phyloP scores from a whole-genome alignment of 1,140 invertebrate genomes.

The Heterodera schachtii region DNA sequence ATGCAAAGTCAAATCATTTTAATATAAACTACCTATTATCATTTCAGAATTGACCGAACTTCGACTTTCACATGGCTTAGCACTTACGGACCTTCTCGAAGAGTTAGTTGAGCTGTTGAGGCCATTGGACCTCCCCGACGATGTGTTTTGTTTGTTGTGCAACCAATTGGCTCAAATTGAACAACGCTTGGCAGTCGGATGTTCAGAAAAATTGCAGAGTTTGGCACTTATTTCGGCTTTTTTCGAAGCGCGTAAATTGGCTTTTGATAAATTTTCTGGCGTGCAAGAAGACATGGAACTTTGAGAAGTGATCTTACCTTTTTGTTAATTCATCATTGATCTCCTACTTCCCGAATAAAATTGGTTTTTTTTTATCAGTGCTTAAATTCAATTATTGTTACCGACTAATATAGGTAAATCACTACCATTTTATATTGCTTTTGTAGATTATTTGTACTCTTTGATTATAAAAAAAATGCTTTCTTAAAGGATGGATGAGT shows the following conservation, averaged over 20 bases:
- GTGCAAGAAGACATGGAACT: slow-evolving; percentile 7
- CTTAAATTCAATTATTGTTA: background rate
- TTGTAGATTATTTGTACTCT: no score
- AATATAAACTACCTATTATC: slow-evolving; percentile 13
- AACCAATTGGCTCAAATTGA: slow-evolving; percentile 51
- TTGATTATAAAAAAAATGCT: no score
- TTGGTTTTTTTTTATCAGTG: background rate
- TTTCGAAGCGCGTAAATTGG: slow-evolving; percentile 32
- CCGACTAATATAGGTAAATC: no score
- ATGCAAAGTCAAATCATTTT: no score
- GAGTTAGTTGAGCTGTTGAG: slow-evolving; percentile 51
- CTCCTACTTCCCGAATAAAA: no score
- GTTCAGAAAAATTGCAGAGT: slow-evolving; percentile 54
- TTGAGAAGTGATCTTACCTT: no score
- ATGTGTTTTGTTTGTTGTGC: slow-evolving; percentile 37
- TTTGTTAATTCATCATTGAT: no score
- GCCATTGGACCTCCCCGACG: slow-evolving; percentile 44
- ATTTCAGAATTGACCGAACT: slow-evolving; percentile 51
- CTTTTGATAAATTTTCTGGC: slow-evolving; percentile 31
- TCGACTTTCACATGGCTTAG: slow-evolving; percentile 44
- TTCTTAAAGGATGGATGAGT: background rate
- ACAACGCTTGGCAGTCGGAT: slow-evolving; percentile 46
- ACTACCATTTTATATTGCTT: no score
- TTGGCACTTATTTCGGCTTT: slow-evolving; percentile 48
- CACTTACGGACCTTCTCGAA: slow-evolving; percentile 55